phyloP scores from a whole-genome alignment of 2,113 vertebrate species.

The Corythoichthys haematopterus region DNA sequence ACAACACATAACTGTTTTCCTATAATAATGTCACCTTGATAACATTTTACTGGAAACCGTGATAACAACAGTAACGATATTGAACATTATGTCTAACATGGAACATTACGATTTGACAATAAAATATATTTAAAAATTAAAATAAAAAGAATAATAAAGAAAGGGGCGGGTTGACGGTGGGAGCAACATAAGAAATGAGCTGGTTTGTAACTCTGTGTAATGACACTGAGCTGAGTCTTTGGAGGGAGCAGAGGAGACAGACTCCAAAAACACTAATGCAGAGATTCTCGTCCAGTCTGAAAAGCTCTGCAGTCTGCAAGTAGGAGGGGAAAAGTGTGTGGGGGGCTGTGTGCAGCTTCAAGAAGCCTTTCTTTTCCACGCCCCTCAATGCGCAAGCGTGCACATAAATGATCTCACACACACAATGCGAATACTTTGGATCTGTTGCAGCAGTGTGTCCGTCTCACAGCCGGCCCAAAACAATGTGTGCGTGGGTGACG shows the following conservation, averaged over 20 bases:
- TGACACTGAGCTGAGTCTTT: conserved; percentile 59
- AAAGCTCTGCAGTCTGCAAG: conserved; percentile 58
- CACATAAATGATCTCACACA: conserved; percentile 13
- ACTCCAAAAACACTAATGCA: conserved; percentile 32
- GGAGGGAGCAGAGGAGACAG: conserved; percentile 40
- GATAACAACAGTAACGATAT: conserved; percentile 73
- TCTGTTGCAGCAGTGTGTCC: conserved; percentile 61
- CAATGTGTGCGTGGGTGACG: conserved; percentile 39
- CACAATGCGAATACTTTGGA: conserved; percentile 74
- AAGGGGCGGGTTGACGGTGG: background rate
- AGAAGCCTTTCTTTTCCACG: conserved; percentile 13
- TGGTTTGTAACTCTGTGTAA: conserved; percentile 61
- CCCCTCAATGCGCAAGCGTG: conserved; percentile 22
- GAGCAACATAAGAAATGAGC: conserved; percentile 38
- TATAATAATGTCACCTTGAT: conserved; percentile 68
- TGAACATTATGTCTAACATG: conserved; percentile 76
- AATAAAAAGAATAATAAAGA: conserved; percentile 23
- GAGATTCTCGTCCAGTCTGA: conserved; percentile 50
- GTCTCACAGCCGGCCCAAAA: conserved; percentile 47
- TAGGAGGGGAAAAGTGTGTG: conserved; percentile 5
- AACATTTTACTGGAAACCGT: conserved; percentile 72
- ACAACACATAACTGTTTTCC: conserved; percentile 67
- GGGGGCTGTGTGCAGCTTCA: conserved; percentile 27
- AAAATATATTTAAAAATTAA: conserved; percentile 48
- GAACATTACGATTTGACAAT: conserved; percentile 67